Conservation (phyloP, 2,113 vertebrate genomes). For the pig (Sus scrofa) region T2T-Sscrofa CM000817.6:83024501-83025000, state of each 20-base stretch:
- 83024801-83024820: background rate
- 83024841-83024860: background rate
- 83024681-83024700: background rate
- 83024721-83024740: background rate
- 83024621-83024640: background rate
- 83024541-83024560: background rate
- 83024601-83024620: background rate
- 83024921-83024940: background rate
- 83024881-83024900: background rate
- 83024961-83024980: slow-evolving; percentile 3
- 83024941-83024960: slow-evolving; percentile 8
- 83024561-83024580: background rate
- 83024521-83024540: background rate
- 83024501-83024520: background rate
- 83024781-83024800: background rate
- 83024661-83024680: background rate
- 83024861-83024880: background rate
- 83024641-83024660: background rate
- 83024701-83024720: background rate
- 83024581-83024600: background rate
- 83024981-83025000: background rate
- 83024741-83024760: background rate
- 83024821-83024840: background rate
- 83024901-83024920: background rate
- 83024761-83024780: background rate